Conservation (phyloP, 2,888 invertebrate genomes). For the Ophion obscuratus region DNA sequence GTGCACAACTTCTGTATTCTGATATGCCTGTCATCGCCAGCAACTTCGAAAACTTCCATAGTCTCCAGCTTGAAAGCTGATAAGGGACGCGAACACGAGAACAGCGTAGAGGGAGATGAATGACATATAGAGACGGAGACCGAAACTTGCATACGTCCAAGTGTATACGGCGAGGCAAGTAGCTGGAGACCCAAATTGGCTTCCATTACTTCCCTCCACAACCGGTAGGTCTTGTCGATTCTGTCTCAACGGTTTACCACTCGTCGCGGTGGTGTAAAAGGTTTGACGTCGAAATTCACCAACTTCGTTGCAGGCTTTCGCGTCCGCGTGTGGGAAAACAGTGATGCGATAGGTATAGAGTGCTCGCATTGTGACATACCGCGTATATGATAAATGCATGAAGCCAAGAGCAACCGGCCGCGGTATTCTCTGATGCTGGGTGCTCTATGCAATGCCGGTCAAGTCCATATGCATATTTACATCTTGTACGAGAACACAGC, state of each 20-base stretch:
- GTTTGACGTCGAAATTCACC: constrained; percentile 32
- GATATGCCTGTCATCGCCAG: constrained; percentile 13
- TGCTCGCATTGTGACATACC: constrained; percentile 13
- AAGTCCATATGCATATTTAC: neutral
- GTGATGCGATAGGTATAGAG: constrained; percentile 41
- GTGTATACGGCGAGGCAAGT: constrained; percentile 31
- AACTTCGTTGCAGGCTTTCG: constrained; percentile 37
- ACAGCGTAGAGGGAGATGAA: neutral
- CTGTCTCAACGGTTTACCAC: constrained; percentile 74
- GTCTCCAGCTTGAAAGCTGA: constrained; percentile 25
- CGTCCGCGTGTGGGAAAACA: constrained; percentile 15
- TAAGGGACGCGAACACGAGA: constrained; percentile 23
- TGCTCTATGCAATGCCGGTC: neutral
- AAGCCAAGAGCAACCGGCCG: constrained; percentile 24
- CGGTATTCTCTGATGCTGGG: constrained; percentile 17
- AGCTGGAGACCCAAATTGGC: constrained; percentile 60
- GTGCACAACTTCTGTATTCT: constrained; percentile 19
- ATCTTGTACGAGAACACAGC: neutral
- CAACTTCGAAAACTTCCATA: constrained; percentile 28
- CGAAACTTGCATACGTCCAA: neutral
- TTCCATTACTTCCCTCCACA: constrained; percentile 72
- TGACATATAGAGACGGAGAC: neutral
- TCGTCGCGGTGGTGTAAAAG: constrained; percentile 10
- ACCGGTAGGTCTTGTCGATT: constrained; percentile 66
- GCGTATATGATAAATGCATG: constrained; percentile 34